These are phyloP conservation scores for Rostratula benghalensis DNA, from an alignment of 2,113 vertebrate species.

Conservation along the genomic window DNA sequence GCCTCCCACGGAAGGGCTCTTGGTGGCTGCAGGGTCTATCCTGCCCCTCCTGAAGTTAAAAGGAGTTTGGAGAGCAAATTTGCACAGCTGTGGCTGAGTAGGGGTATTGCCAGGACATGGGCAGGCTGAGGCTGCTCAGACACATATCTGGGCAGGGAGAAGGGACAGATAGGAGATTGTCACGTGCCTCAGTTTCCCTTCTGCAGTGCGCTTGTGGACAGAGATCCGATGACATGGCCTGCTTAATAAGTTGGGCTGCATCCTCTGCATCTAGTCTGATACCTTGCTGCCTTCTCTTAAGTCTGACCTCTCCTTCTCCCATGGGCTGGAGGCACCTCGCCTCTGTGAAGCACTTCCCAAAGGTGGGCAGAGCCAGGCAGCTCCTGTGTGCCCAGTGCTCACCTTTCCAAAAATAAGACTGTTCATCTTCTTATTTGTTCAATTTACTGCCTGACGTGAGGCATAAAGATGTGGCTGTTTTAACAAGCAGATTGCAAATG, in stretches of 20 bases:
- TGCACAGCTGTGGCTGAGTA: not conserved
- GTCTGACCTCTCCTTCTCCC: not conserved
- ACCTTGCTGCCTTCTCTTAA: not conserved
- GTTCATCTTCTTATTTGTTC: not conserved
- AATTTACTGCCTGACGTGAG: not conserved
- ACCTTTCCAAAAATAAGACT: not conserved
- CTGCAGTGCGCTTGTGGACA: not conserved
- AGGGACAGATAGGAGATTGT: not conserved
- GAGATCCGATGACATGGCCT: not conserved
- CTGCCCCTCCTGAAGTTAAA: not conserved
- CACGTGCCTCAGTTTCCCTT: not conserved
- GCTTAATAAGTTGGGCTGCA: not conserved
- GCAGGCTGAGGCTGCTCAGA: not conserved
- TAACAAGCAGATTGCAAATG: not conserved
- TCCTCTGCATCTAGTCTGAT: not conserved
- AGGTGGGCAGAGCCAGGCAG: not conserved
- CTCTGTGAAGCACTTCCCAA: not conserved
- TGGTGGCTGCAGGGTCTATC: not conserved
- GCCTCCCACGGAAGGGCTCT: not conserved
- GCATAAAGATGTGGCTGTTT: not conserved
- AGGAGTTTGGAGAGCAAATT: not conserved
- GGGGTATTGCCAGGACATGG: accelerated
- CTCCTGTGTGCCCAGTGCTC: not conserved
- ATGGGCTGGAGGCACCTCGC: accelerated
- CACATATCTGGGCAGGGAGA: not conserved